Evolutionary conservation across 2,797 vertebrate genomes (phyloP).

Genomic region (Propithecus deckenii): DNA sequence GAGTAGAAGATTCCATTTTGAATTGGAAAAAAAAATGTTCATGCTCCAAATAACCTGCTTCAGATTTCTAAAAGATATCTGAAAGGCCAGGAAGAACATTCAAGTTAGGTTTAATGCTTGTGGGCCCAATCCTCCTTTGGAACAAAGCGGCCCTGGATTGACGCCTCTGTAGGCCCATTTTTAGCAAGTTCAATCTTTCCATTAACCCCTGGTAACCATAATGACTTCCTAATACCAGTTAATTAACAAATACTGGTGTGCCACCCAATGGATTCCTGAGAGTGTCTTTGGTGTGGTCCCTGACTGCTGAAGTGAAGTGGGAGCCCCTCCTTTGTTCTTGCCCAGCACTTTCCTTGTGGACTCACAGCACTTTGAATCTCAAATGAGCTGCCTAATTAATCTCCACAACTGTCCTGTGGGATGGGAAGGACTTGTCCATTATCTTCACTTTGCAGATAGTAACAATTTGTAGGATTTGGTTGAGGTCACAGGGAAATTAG

Average conservation of each 20-base stretch:
- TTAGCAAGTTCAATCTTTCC: conserved; percentile 54
- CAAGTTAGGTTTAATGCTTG: no score
- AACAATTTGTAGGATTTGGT: conserved; percentile 41
- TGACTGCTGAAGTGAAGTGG: not conserved
- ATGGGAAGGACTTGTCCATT: conserved; percentile 23
- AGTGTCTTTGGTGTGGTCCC: not conserved
- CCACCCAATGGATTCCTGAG: not conserved
- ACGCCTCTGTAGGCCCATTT: not conserved
- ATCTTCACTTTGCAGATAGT: conserved; percentile 63
- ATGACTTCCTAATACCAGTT: conserved; percentile 55
- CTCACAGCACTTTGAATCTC: conserved; percentile 32
- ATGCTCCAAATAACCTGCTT: not conserved
- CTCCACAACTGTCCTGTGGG: not conserved
- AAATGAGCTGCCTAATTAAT: conserved; percentile 65
- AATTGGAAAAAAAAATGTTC: not conserved
- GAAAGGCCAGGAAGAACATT: not conserved
- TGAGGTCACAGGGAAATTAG: conserved; percentile 53
- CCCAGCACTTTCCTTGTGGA: not conserved
- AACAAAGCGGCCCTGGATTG: not conserved
- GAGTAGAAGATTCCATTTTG: not conserved
- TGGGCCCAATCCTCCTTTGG: not conserved
- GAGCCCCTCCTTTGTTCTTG: conserved; percentile 18
- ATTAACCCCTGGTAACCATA: conserved; percentile 50
- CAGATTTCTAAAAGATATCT: not conserved
- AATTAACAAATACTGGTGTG: conserved; percentile 47